These are phyloP conservation scores for Motacilla alba DNA, from an alignment of 2,113 vertebrate genomes.

Conservation along the genomic window DNA sequence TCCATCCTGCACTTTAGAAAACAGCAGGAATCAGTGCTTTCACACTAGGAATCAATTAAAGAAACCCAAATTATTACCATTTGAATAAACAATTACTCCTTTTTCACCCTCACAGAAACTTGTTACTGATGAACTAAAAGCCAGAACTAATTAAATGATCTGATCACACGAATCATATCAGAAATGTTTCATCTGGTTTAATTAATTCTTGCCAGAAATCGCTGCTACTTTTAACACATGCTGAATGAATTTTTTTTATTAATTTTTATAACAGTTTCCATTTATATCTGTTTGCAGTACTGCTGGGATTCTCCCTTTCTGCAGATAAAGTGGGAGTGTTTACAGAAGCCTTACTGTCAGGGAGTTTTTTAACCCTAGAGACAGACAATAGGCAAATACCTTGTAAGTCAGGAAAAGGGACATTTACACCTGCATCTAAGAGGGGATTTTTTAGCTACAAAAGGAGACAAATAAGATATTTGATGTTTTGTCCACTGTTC, in stretches of 20 bases:
- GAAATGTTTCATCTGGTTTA: conserved; percentile 68
- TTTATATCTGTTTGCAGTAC: conserved; percentile 18
- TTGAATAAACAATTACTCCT: conserved; percentile 72
- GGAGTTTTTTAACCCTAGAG: conserved; percentile 15
- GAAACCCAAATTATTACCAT: conserved; percentile 72
- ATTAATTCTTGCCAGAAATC: conserved; percentile 70
- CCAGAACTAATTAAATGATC: conserved; percentile 68
- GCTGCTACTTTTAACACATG: conserved; percentile 52
- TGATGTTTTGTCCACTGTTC: background rate
- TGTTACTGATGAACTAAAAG: conserved; percentile 60
- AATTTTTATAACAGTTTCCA: conserved; percentile 44
- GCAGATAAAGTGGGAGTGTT: conserved; percentile 33
- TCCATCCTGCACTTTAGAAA: conserved; percentile 55
- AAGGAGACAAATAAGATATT: background rate
- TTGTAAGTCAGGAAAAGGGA: background rate
- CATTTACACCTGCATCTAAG: background rate
- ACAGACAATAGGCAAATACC: background rate
- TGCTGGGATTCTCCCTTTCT: conserved; percentile 30
- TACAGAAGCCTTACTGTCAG: conserved; percentile 7
- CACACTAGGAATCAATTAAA: conserved; percentile 72
- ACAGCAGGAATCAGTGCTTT: conserved; percentile 60
- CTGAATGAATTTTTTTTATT: background rate
- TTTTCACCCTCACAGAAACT: conserved; percentile 65
- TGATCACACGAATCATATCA: conserved; percentile 69
- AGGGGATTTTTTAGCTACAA: background rate